Base-by-base conservation (phyloP, 2,113 vertebrate genomes). In the Actenoides lindsayi region DNA sequence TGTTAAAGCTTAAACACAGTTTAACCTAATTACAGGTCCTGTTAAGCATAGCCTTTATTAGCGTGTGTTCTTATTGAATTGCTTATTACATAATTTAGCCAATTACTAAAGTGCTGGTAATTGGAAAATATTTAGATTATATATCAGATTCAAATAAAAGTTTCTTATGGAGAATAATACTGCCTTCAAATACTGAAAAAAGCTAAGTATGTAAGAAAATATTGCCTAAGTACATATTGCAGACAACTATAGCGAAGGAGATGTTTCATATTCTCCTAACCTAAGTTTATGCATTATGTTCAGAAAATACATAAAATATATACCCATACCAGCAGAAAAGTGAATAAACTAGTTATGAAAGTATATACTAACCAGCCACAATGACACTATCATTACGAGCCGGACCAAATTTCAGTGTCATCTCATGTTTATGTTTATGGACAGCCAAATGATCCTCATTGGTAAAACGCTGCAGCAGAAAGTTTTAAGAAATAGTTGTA, bases 351-450 rank as follows among this genome's bases (percentile, higher is more conserved):
- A 96, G 95, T 97, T 97, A 97, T 63, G 96, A 91, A 97, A 97
- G 89, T 75, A 94, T 95, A 94, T 90, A 98, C 98, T 98, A 94
- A 99, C 99, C 99, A 98, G 99, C 99, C 97, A 99, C 99, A 95
- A 99, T 99, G 98, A 99, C 99, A 97, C 98, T 99, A 96, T 99
- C 99, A 97, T 99, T 99, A 97, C 99, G 99, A 97, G 99, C 99
- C 70, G 99, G 99, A 97, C 99, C 99, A 98, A 99, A 99, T 99
- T 99, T 99, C 96, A 99, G 98, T 97, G 99, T 99, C 99, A 99
- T 99, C 99, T 99, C 99, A 99, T 99, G 99, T 98, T 99, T 99
- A 98, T 99, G 99, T 98, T 99, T 99, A 98, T 99, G 99, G 97
- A 99, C 99, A 97, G 99, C 99, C 99, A 99, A 99, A 98, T 99